phyloP scores from a whole-genome alignment of 2,113 vertebrate species.

The Cygnus atratus region DNA sequence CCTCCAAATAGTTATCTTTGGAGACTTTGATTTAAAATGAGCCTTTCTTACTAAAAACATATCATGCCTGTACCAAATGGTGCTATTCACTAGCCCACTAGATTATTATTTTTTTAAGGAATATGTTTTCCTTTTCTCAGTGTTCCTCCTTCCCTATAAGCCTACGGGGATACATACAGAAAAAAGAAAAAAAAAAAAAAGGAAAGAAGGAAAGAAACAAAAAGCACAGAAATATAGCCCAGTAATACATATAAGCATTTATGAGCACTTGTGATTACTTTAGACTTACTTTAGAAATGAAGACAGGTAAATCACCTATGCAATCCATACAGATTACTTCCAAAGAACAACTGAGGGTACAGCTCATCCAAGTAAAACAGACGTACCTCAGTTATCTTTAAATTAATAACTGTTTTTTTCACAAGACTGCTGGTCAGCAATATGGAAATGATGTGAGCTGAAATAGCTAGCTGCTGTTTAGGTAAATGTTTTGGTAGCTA shows the following conservation, averaged over 20 bases:
- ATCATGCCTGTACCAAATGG: not conserved
- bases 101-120: not conserved
- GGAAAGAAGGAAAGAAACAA: not conserved
- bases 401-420: not conserved
- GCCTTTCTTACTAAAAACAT: not conserved
- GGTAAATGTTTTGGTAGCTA: not conserved
- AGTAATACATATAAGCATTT: not conserved
- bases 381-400: not conserved
- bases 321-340: not conserved
- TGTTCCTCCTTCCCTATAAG: not conserved
- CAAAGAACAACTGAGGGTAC: not conserved
- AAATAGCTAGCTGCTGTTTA: not conserved
- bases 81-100: not conserved
- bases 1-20: not conserved
- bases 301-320: not conserved
- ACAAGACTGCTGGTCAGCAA: not conserved
- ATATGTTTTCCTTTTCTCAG: not conserved
- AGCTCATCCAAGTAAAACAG: not conserved
- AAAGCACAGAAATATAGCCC: not conserved
- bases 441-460: not conserved
- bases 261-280: not conserved
- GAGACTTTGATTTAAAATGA: not conserved
- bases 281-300: not conserved
- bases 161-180: not conserved
- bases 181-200: not conserved